phyloP scores from a whole-genome alignment of 2,113 vertebrate species.

The Aleadryas rufinucha region DNA sequence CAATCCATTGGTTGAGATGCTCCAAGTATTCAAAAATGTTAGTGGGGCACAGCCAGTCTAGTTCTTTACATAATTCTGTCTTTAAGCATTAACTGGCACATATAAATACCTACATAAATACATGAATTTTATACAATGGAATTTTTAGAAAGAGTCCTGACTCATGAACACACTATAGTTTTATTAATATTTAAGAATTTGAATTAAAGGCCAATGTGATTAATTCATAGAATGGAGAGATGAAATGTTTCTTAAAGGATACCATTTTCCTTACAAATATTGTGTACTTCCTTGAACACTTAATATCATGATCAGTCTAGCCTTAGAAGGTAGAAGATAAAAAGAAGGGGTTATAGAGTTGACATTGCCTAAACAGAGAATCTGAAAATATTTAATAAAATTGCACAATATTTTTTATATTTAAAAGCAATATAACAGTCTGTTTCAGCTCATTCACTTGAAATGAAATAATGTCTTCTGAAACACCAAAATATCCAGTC shows the following conservation, averaged over 20 bases:
- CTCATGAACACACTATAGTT: neutral
- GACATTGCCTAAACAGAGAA: neutral
- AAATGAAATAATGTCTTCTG: neutral
- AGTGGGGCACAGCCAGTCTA: neutral
- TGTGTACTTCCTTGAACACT: neutral
- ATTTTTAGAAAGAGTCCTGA: neutral
- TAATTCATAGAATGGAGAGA: neutral
- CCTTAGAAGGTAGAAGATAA: neutral
- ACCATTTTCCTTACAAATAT: neutral
- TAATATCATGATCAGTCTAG: neutral
- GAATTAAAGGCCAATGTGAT: neutral
- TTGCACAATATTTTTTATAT: neutral
- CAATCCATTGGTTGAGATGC: neutral
- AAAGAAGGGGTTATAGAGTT: neutral
- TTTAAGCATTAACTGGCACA: neutral
- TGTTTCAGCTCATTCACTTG: neutral
- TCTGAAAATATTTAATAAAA: neutral
- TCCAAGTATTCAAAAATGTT: neutral
- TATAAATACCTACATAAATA: neutral
- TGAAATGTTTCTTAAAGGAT: neutral
- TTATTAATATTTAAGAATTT: neutral
- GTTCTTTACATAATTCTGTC: neutral
- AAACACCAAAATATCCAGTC: neutral
- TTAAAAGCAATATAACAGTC: neutral
- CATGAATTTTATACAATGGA: neutral